A percentile compares a stretch with the other conserved stretches of the same genome.
Evolutionary conservation across 2,113 vertebrate species (phyloP).

Genomic region (Istiophorus platypterus): DNA sequence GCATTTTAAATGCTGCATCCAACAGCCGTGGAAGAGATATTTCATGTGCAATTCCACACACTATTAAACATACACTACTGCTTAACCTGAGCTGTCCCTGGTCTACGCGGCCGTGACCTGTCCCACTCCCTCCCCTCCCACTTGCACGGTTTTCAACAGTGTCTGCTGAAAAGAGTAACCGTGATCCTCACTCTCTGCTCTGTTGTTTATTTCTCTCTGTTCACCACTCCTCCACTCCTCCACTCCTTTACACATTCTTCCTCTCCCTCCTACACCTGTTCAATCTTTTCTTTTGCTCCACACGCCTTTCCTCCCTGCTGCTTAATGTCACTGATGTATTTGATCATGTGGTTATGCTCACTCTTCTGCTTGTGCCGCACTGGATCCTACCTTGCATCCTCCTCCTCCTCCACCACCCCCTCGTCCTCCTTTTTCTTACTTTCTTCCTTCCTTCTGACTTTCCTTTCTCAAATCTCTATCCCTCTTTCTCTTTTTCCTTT

Average conservation of each 20-base stretch:
- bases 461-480: slow-evolving; percentile 11
- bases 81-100: slow-evolving; percentile 75
- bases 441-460: slow-evolving; percentile 1
- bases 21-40: slow-evolving; percentile 23
- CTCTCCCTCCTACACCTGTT: slow-evolving; percentile 49
- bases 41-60: slow-evolving; percentile 25
- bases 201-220: slow-evolving; percentile 80
- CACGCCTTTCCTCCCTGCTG: slow-evolving; percentile 39
- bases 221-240: slow-evolving; percentile 73
- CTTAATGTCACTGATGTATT: slow-evolving; percentile 39
- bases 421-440: slow-evolving; percentile 12
- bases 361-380: slow-evolving; percentile 54
- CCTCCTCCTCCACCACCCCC: slow-evolving; percentile 40
- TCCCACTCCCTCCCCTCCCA: slow-evolving; percentile 57
- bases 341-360: slow-evolving; percentile 42
- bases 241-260: slow-evolving; percentile 59
- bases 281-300: slow-evolving; percentile 58
- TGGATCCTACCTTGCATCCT: slow-evolving; percentile 44
- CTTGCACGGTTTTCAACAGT: slow-evolving; percentile 77
- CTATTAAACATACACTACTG: slow-evolving; percentile 38
- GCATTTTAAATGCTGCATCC: slow-evolving; percentile 66
- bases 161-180: slow-evolving; percentile 75
- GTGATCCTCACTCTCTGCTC: slow-evolving; percentile 79
- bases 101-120: slow-evolving; percentile 65
- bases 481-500: slow-evolving; percentile 18